phyloP scores from a whole-genome alignment of 2,797 vertebrate species.

The Phyllotis vaccarum region DNA sequence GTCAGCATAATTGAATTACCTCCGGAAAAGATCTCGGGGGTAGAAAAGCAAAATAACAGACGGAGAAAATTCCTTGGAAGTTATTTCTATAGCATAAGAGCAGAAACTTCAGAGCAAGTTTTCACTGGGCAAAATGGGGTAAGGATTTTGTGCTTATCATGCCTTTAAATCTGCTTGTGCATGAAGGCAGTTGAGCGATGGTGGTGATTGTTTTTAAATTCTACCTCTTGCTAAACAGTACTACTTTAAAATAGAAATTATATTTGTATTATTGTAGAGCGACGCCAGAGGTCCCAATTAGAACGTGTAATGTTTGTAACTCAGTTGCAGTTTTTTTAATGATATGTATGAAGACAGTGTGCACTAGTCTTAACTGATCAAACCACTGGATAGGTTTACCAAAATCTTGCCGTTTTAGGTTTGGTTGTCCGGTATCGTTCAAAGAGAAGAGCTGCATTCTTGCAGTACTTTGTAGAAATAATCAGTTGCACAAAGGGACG shows the following conservation, averaged over 20 bases:
- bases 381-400: slow-evolving; percentile 26
- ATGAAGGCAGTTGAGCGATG: neutral
- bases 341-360: neutral
- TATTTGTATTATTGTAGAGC: slow-evolving; percentile 34
- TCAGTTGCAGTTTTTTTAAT: neutral
- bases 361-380: neutral
- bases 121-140: slow-evolving; percentile 88
- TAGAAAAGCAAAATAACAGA: slow-evolving; percentile 72
- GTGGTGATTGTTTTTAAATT: slow-evolving; percentile 35
- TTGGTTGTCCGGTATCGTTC: neutral
- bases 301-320: neutral
- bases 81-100: slow-evolving; percentile 72
- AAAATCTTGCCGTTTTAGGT: slow-evolving; percentile 27
- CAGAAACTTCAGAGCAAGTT: slow-evolving; percentile 84
- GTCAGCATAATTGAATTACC: slow-evolving; percentile 72
- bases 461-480: slow-evolving; percentile 3
- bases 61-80: slow-evolving; percentile 76
- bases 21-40: slow-evolving; percentile 73
- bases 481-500: slow-evolving; percentile 68
- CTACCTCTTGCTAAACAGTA: neutral
- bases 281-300: slow-evolving; percentile 42
- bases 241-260: slow-evolving; percentile 2
- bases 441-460: slow-evolving; percentile 34
- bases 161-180: slow-evolving; percentile 37
- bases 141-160: slow-evolving; percentile 80